These are phyloP conservation scores for Octodon degus DNA, from an alignment of 2,113 vertebrate species.

Conservation along the genomic window DNA sequence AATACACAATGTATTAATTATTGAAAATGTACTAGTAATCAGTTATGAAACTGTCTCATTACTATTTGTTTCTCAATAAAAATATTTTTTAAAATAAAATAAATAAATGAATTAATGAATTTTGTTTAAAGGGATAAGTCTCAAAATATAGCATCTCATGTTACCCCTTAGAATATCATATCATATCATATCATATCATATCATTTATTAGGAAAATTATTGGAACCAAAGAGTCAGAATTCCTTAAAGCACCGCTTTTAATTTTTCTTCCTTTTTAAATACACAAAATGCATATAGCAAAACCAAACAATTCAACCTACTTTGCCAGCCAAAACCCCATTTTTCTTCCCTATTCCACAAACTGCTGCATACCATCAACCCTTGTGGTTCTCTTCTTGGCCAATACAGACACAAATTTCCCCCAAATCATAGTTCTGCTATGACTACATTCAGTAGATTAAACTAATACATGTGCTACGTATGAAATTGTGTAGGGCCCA, in stretches of 20 bases:
- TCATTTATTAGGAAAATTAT: not conserved
- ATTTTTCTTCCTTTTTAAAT: not conserved
- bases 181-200: not conserved
- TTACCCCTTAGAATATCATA: not conserved
- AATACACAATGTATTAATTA: no score
- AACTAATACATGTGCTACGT: not conserved
- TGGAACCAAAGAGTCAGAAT: not conserved
- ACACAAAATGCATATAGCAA: not conserved
- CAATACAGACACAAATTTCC: not conserved
- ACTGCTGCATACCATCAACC: rapidly evolving
- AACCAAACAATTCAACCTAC: not conserved
- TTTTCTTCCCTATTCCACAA: not conserved
- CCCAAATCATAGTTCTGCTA: not conserved
- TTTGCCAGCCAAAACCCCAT: not conserved
- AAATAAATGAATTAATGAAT: not conserved
- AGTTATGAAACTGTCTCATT: no score
- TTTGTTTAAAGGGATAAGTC: not conserved
- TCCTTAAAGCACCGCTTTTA: not conserved
- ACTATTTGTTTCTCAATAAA: no score
- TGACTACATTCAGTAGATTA: not conserved
- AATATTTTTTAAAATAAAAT: no score
- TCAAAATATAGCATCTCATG: not conserved
- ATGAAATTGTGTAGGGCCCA: not conserved
- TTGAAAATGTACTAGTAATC: no score
- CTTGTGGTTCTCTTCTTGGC: rapidly evolving